Evolutionary conservation across 2,888 invertebrate genomes (phyloP), one percentile per base, ranked within the genome.

Genomic region (Marronus borbonicus): DNA sequence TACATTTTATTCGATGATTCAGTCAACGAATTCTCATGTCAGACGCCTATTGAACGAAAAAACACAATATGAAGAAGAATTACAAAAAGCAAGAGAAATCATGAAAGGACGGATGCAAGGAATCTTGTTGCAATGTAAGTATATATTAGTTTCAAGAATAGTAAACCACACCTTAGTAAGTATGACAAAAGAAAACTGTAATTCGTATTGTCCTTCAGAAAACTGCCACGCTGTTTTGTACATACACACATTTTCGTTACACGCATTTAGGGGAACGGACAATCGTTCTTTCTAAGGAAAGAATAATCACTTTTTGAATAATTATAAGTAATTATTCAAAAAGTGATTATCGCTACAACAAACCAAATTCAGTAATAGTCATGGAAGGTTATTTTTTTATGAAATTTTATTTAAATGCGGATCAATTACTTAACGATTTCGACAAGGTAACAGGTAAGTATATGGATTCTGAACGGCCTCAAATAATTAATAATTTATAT

Each of bases 1-100:
- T 86, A 94, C 93, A 60, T 98, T 98, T 89, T 98, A 98, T 88
- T 95, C 97, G 7, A 97, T 98, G 97, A 96, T 98, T 80, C 98
- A 98, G 89, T 96, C 96, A 36, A 96, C 97, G 0, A 97, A 98
- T 89, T 95, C 97, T 0, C 98, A 98, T 86, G 95, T 98, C 7
- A 92, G 98, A 12, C 92, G 97, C 72, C 89, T 98, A 60, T 92
- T 96, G 72, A 93, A 91, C 82, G 98, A 98, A 86, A 98, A 97
- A 89, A 91, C 93, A 79, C 93, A 94, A 80, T 93, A 94, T 83
- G 97, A 98, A 87, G 97, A 97, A 81, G 98, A 98, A 86, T 89
- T 98, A 75, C 93, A 94, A 79, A 94, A 94, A 84, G 96, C 96
- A 76, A 95, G 93, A 86, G 96, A 97, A 84, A 92, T 94, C 83